Base-by-base conservation (phyloP, 2,888 invertebrate genomes). In the Acleris literana region DNA sequence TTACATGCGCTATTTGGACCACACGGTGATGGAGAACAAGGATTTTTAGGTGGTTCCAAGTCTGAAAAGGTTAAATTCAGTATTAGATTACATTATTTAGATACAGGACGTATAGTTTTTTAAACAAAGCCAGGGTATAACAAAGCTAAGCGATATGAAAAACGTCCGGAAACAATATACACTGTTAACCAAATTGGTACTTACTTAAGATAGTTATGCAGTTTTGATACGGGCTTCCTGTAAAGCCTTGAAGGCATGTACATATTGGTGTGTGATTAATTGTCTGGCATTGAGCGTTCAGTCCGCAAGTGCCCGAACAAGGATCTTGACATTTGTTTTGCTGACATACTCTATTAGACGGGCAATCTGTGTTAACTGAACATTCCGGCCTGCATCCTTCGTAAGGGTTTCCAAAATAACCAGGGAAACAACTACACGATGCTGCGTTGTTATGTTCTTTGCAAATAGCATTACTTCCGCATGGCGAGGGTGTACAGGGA, bases 1-100 rank as follows among this genome's bases (percentile, higher is more conserved):
- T 95, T 94, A 78, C 97, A 97, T 75, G 95, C 93, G 71, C 97
- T 96, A 79, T 97, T 97, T 6, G 96, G 95, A 46, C 97, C 97
- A 80, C 97, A 97, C 0, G 97, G 97, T 3, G 96, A 95, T 59
- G 97, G 96, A 70, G 93, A 86, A 78, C 97, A 97, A 2, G 96
- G 96, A 76, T 95, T 79, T 64, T 76, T 70, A 71, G 80, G 82
- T 67, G 71, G 69, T 71, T 85, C 84, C 63, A 79, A 72, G 69
- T 83, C 93, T 92, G 80, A 74, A 87, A 83, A 69, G 55, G 70
- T 51, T 51, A 70, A 70, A 65, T 51, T 43, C 22, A 67, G 71
- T 63, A 48, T 43, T 22, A 60, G 68, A 51, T 56, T 65, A 44
- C 39, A 39, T 13, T 13, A 39, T 39, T 39, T 39, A 43, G 4